phyloP scores from a whole-genome alignment of 2,113 vertebrate species.

The Scolopax mira region DNA sequence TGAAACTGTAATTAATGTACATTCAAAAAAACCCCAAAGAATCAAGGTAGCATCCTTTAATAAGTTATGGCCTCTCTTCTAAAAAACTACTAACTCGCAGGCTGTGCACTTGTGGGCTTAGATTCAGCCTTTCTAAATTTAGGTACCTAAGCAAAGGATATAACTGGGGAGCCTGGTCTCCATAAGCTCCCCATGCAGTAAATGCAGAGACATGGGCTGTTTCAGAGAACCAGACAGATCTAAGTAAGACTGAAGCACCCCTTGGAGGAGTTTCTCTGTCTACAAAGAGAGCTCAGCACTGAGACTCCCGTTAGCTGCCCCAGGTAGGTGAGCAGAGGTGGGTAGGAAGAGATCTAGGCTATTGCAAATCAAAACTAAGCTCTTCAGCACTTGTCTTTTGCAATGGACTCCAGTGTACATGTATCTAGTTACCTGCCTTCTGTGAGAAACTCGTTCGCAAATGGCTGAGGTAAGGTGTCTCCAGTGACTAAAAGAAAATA shows the following conservation, averaged over 20 bases:
- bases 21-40: accelerated
- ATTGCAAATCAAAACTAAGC: neutral
- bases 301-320: neutral
- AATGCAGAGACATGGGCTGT: neutral
- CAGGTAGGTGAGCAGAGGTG: neutral
- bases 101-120: neutral
- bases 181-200: accelerated
- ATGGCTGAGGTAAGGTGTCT: neutral
- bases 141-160: neutral
- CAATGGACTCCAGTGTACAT: neutral
- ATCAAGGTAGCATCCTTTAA: neutral
- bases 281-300: neutral
- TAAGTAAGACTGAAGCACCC: neutral
- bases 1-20: neutral
- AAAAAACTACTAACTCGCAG: neutral
- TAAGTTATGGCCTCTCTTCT: neutral
- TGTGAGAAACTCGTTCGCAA: neutral
- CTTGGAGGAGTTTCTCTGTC: neutral
- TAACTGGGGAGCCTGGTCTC: neutral
- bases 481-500: neutral
- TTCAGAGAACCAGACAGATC: neutral
- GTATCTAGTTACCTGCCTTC: neutral
- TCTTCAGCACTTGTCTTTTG: neutral
- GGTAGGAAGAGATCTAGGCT: neutral
- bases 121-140: neutral